A percentile compares a stretch with the other conserved stretches of the same genome.
These are phyloP conservation scores for Sebastes iracundus DNA, from an alignment of 2,797 vertebrate species.

Conservation along the genomic window DNA sequence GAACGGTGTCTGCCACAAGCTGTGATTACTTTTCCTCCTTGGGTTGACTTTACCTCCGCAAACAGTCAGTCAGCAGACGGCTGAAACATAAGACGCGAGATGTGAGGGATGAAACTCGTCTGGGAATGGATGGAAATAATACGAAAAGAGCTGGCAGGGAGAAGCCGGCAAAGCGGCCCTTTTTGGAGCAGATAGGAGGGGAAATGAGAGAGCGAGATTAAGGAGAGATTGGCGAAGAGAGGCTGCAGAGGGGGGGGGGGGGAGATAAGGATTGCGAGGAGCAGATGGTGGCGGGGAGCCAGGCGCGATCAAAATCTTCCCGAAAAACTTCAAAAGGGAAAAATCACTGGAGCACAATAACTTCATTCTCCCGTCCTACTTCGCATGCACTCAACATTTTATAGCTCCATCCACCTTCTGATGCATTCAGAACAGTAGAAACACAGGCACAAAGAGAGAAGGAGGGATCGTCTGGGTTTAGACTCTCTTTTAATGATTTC, in stretches of 20 bases:
- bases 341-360: slow-evolving; percentile 22
- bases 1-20: not conserved
- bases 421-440: not conserved
- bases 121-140: not conserved
- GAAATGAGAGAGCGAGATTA: slow-evolving; percentile 22
- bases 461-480: not conserved
- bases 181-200: not conserved
- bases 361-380: not conserved
- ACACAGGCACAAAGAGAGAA: not conserved
- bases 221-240: slow-evolving; percentile 1
- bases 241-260: not conserved
- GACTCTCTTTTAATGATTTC: too few relatives aligned
- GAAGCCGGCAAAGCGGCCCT: not conserved
- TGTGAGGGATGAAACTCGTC: not conserved
- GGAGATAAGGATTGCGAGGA: slow-evolving; percentile 21
- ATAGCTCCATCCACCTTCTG: not conserved
- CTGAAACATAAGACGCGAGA: not conserved
- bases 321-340: slow-evolving; percentile 31
- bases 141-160: not conserved
- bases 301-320: slow-evolving; percentile 16
- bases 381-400: not conserved
- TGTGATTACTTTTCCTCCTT: slow-evolving; percentile 26
- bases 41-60: slow-evolving; percentile 25
- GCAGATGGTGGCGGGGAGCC: slow-evolving; percentile 34
- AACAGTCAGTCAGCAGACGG: slow-evolving; percentile 3